Percentiles rank a stretch among this genome's conserved stretches.
These are phyloP conservation scores for Trichoplusia ni DNA, from an alignment of 1,140 invertebrate genomes.

Conservation along the genomic window DNA sequence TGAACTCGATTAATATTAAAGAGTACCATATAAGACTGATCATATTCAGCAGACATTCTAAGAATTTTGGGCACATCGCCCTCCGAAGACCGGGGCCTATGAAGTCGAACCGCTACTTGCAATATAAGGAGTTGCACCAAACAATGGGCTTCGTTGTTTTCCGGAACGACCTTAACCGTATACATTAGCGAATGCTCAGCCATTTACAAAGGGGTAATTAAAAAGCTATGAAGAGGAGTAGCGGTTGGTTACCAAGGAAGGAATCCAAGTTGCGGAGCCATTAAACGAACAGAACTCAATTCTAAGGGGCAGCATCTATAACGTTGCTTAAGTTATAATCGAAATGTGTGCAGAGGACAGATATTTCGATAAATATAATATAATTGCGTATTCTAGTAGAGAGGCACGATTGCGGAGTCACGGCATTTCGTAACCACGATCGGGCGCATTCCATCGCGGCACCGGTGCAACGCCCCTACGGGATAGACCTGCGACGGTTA, in stretches of 20 bases:
- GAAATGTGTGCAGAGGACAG: neutral
- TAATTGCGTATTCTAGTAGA: slow-evolving; percentile 57
- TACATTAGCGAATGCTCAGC: slow-evolving; percentile 70
- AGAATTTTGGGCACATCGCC: slow-evolving; percentile 64
- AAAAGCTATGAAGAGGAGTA: slow-evolving; percentile 61
- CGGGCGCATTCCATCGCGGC: slow-evolving; percentile 71
- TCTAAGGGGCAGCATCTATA: neutral
- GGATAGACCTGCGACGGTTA: slow-evolving; percentile 65
- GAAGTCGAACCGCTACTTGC: slow-evolving; percentile 67
- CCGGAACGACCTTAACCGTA: slow-evolving; percentile 56
- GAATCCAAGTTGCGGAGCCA: slow-evolving; percentile 47
- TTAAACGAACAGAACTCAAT: slow-evolving; percentile 31
- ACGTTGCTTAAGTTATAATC: neutral
- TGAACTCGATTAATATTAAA: slow-evolving; percentile 52
- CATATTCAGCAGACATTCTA: slow-evolving; percentile 66
- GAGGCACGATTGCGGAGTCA: slow-evolving; percentile 64
- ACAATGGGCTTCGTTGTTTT: slow-evolving; percentile 69
- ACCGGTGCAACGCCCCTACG: slow-evolving; percentile 68
- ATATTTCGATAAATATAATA: slow-evolving; percentile 37
- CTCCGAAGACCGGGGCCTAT: slow-evolving; percentile 47
- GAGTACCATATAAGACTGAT: slow-evolving; percentile 56
- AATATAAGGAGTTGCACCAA: slow-evolving; percentile 66
- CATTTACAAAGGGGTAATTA: slow-evolving; percentile 68
- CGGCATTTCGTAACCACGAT: slow-evolving; percentile 75
- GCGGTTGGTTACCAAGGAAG: slow-evolving; percentile 38